Percentiles rank a stretch among this genome's conserved stretches.
Evolutionary conservation across 1,140 invertebrate species (phyloP).

Genomic region (Harpegnathos saltator): DNA sequence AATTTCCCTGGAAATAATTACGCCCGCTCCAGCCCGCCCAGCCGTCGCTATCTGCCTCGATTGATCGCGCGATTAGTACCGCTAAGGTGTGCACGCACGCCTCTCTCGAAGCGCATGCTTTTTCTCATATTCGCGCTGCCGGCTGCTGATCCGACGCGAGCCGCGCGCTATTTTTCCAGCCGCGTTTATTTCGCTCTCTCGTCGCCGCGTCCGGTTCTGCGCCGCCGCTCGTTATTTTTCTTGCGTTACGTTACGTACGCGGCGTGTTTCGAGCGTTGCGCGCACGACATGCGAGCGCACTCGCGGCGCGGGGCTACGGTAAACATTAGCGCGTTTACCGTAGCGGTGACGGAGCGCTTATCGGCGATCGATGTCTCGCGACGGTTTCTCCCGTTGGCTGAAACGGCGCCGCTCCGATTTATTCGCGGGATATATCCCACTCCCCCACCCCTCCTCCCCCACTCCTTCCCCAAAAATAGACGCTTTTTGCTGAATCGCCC

Average conservation of each 20-base stretch:
- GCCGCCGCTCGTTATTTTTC: constrained; percentile 55
- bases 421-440: too few species aligned
- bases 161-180: constrained; percentile 54
- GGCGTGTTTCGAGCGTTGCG: constrained; percentile 41
- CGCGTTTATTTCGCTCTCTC: constrained; percentile 61
- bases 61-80: constrained; percentile 62
- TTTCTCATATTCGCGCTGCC: constrained; percentile 48
- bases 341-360: not conserved
- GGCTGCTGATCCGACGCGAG: constrained; percentile 25
- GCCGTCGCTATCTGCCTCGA: constrained; percentile 48
- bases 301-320: constrained; percentile 15
- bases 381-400: not conserved
- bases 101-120: constrained; percentile 44
- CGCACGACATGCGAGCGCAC: constrained; percentile 28
- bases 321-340: constrained; percentile 13
- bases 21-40: constrained; percentile 34
- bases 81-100: constrained; percentile 16
- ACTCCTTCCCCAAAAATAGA: too few species aligned
- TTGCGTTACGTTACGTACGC: constrained; percentile 48
- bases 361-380: constrained; percentile 14
- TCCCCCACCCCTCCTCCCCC: too few species aligned
- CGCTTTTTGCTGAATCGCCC: too few species aligned
- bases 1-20: constrained; percentile 63
- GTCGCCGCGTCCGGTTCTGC: constrained; percentile 30
- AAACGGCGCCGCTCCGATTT: not conserved